phyloP scores from a whole-genome alignment of 2,888 invertebrate genomes.

The Ormyrus nitidulus region DNA sequence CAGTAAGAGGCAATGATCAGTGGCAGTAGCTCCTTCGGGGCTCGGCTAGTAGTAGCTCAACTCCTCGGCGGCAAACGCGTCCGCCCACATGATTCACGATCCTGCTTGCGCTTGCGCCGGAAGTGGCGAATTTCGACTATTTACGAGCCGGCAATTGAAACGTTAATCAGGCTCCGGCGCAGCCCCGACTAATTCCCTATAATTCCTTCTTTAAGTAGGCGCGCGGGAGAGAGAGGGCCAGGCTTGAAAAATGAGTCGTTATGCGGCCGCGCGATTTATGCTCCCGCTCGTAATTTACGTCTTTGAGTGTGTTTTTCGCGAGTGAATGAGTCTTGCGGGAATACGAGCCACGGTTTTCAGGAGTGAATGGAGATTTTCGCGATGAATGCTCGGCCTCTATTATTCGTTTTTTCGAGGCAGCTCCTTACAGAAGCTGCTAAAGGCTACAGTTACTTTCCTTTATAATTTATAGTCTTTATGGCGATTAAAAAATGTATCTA shows the following conservation, averaged over 20 bases:
- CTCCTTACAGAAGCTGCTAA: background rate
- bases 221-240: background rate
- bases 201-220: slow-evolving; percentile 49
- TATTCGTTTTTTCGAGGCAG: background rate
- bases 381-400: background rate
- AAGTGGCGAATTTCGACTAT: slow-evolving; percentile 52
- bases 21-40: background rate
- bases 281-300: slow-evolving; percentile 40
- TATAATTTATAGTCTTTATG: background rate
- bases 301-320: slow-evolving; percentile 11
- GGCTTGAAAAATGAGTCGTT: slow-evolving; percentile 16
- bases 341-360: slow-evolving; percentile 30
- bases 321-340: slow-evolving; percentile 22
- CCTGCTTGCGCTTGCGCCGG: background rate
- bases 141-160: slow-evolving; percentile 53
- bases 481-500: background rate
- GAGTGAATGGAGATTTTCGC: background rate
- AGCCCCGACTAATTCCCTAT: slow-evolving; percentile 50
- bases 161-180: slow-evolving; percentile 45
- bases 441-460: background rate
- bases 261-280: slow-evolving; percentile 36
- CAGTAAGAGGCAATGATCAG: slow-evolving; percentile 5
- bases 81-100: slow-evolving; percentile 50
- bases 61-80: slow-evolving; percentile 26
- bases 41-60: background rate